phyloP scores from a whole-genome alignment of 2,113 vertebrate genomes.

The pig (Sus scrofa) region DNA sequence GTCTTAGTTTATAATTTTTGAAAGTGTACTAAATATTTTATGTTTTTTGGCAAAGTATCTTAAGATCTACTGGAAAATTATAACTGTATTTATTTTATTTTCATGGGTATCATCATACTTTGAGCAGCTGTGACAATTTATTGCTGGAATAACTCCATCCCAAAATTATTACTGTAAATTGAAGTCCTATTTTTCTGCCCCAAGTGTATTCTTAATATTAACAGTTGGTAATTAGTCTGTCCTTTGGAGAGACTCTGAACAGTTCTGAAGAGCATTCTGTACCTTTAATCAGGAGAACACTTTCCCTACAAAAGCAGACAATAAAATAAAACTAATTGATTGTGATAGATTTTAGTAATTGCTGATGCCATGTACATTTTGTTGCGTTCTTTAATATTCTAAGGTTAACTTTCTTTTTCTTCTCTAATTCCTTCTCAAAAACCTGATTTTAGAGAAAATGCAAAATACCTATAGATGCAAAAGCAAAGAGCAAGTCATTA shows the following conservation, averaged over 20 bases:
- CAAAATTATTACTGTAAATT: slow-evolving; percentile 88
- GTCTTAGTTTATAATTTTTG: slow-evolving; percentile 30
- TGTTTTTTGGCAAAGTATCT: slow-evolving; percentile 50
- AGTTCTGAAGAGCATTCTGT: slow-evolving; percentile 59
- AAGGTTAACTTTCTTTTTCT: not conserved
- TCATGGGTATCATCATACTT: slow-evolving; percentile 84
- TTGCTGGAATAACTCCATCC: slow-evolving; percentile 86
- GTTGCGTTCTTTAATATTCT: not conserved
- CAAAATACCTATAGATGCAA: not conserved
- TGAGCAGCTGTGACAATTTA: slow-evolving; percentile 88
- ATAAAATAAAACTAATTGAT: slow-evolving; percentile 40
- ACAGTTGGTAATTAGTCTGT: slow-evolving; percentile 88
- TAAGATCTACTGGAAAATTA: slow-evolving; percentile 71
- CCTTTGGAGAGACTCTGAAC: slow-evolving; percentile 57
- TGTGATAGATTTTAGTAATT: not conserved
- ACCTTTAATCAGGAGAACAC: slow-evolving; percentile 60
- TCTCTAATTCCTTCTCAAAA: not conserved
- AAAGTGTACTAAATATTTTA: slow-evolving; percentile 42
- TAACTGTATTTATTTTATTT: slow-evolving; percentile 86
- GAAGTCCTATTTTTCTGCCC: slow-evolving; percentile 86
- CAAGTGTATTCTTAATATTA: slow-evolving; percentile 87
- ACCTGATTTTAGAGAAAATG: not conserved
- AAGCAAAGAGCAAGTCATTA: not conserved
- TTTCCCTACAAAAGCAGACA: not conserved
- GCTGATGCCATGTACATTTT: not conserved